Evolutionary conservation across 2,113 vertebrate genomes (phyloP).

Genomic region (Elephantulus edwardii): DNA sequence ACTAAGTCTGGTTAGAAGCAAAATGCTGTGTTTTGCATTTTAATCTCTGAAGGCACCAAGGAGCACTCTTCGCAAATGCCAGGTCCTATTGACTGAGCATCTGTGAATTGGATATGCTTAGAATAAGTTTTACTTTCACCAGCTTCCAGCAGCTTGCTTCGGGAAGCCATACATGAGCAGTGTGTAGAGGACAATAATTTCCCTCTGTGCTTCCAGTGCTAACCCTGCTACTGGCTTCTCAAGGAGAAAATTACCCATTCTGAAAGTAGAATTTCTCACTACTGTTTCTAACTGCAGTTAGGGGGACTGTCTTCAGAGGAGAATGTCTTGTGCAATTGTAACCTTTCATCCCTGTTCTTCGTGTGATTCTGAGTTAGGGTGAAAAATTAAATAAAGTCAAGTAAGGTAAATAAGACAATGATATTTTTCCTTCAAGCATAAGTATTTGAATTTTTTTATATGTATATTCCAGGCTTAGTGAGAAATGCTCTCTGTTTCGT

Average conservation of each 20-base stretch:
- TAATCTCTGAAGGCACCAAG: constrained; percentile 58
- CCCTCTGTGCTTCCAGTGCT: neutral
- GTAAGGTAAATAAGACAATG: too few species aligned
- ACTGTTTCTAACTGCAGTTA: fast-evolving
- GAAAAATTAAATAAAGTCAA: constrained; percentile 4
- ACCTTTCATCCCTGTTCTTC: neutral
- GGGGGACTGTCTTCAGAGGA: neutral
- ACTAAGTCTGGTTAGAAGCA: constrained; percentile 30
- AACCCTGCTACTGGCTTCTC: neutral
- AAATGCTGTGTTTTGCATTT: constrained; percentile 67
- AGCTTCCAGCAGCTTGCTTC: neutral
- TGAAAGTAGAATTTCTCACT: neutral
- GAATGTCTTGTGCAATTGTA: neutral
- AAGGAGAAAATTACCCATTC: neutral
- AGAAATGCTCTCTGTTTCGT: neutral
- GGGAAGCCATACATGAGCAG: neutral
- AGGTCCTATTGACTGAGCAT: neutral
- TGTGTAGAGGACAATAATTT: too few species aligned
- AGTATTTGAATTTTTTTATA: neutral
- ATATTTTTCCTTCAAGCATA: neutral
- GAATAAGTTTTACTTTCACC: neutral
- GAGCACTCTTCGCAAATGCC: neutral
- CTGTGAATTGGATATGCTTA: neutral
- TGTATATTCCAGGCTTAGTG: neutral
- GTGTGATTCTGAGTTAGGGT: neutral